Base-by-base conservation (phyloP, 35 echinoderm and acorn worm species). In the Ophiothrix spiculata region DNA sequence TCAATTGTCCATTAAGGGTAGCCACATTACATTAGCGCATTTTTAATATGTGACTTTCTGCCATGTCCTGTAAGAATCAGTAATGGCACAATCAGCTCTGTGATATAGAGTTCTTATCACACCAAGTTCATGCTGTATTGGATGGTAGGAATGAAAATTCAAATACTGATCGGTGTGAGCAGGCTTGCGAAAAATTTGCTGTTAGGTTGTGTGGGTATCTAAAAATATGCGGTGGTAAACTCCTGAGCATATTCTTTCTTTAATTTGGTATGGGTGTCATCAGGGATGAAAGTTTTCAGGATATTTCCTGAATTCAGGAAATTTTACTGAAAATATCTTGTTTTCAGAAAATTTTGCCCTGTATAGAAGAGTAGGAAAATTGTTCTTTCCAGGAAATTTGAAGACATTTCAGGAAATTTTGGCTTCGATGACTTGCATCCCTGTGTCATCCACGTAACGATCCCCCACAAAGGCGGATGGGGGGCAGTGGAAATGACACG, bases 381-480 rank as follows among this genome's bases (percentile, higher is more conserved):
- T n/a, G n/a, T n/a, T n/a, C n/a, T n/a, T n/a, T n/a, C n/a, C n/a
- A n/a, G n/a, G n/a, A n/a, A n/a, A n/a, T n/a, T n/a, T n/a, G n/a
- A n/a, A n/a, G n/a, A n/a, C n/a, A n/a, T n/a, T n/a, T n/a, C n/a
- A n/a, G n/a, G n/a, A n/a, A n/a, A n/a, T n/a, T n/a, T n/a, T n/a
- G n/a, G n/a, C n/a, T n/a, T n/a, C n/a, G n/a, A n/a, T n/a, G n/a
- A n/a, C n/a, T n/a, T n/a, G n/a, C n/a, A n/a, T n/a, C n/a, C n/a
- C n/a, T 14, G 76, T 88, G 46, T 88, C 86, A 35, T 88, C 86
- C 76, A 86, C 84, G 38, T 86, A 86, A 28, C 74, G n/a, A 33
- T 1, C 86, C 86, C 79, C 46, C 29, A n/a, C n/a, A 64, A 41
- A 33, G 86, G 77, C 21, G 46, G 36, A 31, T 35, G 33, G 11